Evolutionary conservation across 2,888 invertebrate species (phyloP), one percentile per base, ranked within the genome.

Genomic region (Melinaea menophilus): DNA sequence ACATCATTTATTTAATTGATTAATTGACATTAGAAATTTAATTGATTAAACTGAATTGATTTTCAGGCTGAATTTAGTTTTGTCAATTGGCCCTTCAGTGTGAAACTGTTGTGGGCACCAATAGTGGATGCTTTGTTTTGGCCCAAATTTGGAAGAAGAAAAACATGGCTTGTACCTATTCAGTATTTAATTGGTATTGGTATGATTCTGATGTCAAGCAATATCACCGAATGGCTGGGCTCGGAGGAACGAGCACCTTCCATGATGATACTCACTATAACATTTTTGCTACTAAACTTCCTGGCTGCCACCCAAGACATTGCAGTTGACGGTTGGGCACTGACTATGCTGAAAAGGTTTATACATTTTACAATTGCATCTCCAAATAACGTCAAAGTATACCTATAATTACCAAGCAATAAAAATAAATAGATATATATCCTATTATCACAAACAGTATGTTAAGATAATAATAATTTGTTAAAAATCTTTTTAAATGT

Each of bases 231-330:
- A n/a, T 95, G 97, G 94, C 87, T 98, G 56, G 97, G 96, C 0
- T 92, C 93, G 3, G 91, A 93, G 55, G 84, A 83, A 3, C 78
- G 76, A 58, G 78, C 85, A 37, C 96, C 97, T 0, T 94, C 95
- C 75, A 95, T 97, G 72, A 92, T 91, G 63, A 82, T 95, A 58
- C 90, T 99, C 35, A 99, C 99, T 0, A 78, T 93, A 12, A 91
- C 97, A 64, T 99, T 99, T 88, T 96, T 99, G 81, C 91, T 94
- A 62, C 91, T 99, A 3, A 99, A 99, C 79, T 98, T 99, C 78
- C 91, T 99, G 74, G 99, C 99, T 4, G 99, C 99, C 2, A 99
- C 99, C 2, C 99, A 99, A 90, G 99, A 99, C 84, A 99, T 99
- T 77, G 99, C 98, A 13, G 99, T 99, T 0, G 99, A 99, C 90